Evolutionary conservation across 2,797 vertebrate species (phyloP), one percentile per base, ranked within the genome.

Genomic region (Rhyacichthys aspro): DNA sequence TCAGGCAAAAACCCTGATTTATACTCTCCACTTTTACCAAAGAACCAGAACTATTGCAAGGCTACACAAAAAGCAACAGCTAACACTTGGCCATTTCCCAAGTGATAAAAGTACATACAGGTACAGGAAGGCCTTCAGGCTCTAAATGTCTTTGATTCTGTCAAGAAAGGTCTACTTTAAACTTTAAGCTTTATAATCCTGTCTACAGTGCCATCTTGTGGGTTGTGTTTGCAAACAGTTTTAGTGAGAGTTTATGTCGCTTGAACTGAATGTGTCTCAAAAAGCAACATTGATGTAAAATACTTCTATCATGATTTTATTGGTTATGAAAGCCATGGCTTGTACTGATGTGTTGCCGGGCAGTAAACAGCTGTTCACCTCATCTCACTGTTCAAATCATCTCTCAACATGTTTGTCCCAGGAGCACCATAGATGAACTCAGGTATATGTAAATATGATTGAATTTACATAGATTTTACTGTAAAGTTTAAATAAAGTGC

Each of bases 181-280:
- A 6, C 2, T 7, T n/a, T 0, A 61, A 10, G 50, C 11, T 15
- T 16, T n/a, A 76, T 65, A 11, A 5, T 17, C 47, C 50, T 75
- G 79, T 32, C 56, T 73, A 53, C 10, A 84, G 73, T 74, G 0
- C 86, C 88, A 82, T 58, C 89, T 55, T 46, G 78, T 88, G 90
- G 79, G 48, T 11, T 41, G 0, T 34, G n/a, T n/a, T 10, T 43
- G 9, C 12, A 12, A 9, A 16, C 2, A 17, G 16, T 45, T 11
- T 34, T 0, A 14, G n/a, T n/a, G 12, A 39, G 16, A 11, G 32
- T 53, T 8, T 8, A 18, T 55, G 5, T 4, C 19, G n/a, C 36
- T 23, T 4, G 10, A 10, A 39, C 3, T 50, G 11, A 28, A 28
- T 28, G 23, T 28, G 23, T 2, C 23, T 28, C 23, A 28, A 28